Base-by-base conservation (phyloP, 2,113 vertebrate species). In the Urocynchramus pylzowi region DNA sequence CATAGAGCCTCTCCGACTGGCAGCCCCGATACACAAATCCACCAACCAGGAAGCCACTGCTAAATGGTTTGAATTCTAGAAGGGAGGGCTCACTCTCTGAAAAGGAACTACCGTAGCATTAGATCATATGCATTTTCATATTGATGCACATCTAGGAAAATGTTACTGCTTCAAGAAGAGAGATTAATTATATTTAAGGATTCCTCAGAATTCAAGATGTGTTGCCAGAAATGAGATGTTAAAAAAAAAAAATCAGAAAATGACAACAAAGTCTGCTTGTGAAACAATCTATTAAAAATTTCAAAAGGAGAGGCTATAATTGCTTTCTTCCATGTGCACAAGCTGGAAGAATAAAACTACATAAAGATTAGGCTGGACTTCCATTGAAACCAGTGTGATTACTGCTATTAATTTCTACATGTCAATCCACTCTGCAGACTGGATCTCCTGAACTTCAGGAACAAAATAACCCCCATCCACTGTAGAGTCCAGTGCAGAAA, bases 21-120 rank as follows among this genome's bases (percentile, higher is more conserved):
- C 99, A 99, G 80, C 99, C 99, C 93, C 99, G 98, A 94, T 99
- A 99, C 97, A 99, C 98, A 96, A 99, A 99, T 64, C 99, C 99
- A 37, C 99, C 99, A 41, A 99, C 98, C 86, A 99, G 97, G 50
- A 98, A 97, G 24, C 98, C 98, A 31, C 98, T 99, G 95, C 98
- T 99, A 83, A 98, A 98, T 37, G 99, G 99, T 93, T 99, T 99
- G 97, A 99, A 98, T 97, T 99, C 99, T 95, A 99, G 98, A 95
- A 99, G 98, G 8, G 99, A 99, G 30, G 98, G 98, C 96, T 99
- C 99, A 57, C 98, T 99, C 98, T 99, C 99, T 99, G 91, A 41
- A 97, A 97, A 98, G 52, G 90, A 98, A 98, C 74, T 97, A 97
- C 91, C 92, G 3, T 18, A 96, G 92, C 64, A 94, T 98, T 98